phyloP scores from a whole-genome alignment of 2,797 vertebrate genomes.

The Vultur gryphus region DNA sequence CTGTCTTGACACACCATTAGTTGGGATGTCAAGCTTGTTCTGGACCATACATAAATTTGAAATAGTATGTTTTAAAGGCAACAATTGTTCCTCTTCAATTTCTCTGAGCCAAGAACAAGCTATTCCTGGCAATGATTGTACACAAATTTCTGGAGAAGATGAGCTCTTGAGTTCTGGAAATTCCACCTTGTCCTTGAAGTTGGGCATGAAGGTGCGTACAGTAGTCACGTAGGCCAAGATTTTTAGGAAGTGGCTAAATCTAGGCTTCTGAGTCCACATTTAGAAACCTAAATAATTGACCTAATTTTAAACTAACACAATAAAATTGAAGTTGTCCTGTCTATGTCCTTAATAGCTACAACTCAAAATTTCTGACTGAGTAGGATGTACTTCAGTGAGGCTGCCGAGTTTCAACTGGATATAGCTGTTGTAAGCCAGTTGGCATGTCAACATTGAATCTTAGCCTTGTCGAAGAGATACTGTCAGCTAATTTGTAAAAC shows the following conservation, averaged over 20 bases:
- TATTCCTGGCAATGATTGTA: background rate
- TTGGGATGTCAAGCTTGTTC: background rate
- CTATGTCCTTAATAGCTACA: background rate
- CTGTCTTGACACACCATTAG: background rate
- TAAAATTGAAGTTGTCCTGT: background rate
- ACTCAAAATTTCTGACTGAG: background rate
- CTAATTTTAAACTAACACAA: background rate
- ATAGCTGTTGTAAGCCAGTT: background rate
- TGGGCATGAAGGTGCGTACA: background rate
- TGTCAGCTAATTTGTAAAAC: background rate
- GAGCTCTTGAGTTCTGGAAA: background rate
- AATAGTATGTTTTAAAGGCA: background rate
- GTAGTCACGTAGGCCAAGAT: background rate
- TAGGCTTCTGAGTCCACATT: background rate
- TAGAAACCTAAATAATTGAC: constrained; percentile 10
- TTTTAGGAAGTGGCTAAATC: constrained; percentile 6
- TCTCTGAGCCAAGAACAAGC: background rate
- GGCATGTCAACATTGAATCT: background rate
- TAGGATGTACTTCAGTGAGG: background rate
- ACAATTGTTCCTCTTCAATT: background rate
- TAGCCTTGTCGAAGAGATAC: background rate
- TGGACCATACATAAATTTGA: background rate
- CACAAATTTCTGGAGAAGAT: background rate
- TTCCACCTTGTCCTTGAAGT: background rate
- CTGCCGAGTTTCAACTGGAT: background rate